A percentile compares a stretch with the other conserved stretches of the same genome.
These are phyloP conservation scores for Druceiella hillmani DNA, from an alignment of 2,888 invertebrate genomes.

Conservation along the genomic window DNA sequence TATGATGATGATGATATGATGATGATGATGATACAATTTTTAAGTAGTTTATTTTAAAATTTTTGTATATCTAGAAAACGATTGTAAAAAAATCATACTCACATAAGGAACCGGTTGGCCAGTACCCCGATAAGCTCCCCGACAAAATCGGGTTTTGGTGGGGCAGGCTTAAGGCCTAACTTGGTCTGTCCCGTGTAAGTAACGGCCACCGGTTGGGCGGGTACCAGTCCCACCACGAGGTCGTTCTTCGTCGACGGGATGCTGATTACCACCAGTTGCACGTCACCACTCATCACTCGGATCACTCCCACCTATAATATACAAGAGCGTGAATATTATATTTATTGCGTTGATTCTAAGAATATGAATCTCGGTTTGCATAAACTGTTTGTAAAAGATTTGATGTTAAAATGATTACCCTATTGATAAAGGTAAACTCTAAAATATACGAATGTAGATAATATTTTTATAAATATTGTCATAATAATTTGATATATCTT, in stretches of 20 bases:
- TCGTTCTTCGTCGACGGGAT: constrained; percentile 80
- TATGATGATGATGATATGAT: too few relatives aligned
- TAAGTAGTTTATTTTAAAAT: too few relatives aligned
- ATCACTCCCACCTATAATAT: constrained; percentile 67
- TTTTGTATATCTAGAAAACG: constrained; percentile 6
- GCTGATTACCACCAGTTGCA: constrained; percentile 84
- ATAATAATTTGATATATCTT: too few relatives aligned
- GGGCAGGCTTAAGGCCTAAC: not conserved
- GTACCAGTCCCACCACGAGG: constrained; percentile 72
- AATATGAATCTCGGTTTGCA: too few relatives aligned
- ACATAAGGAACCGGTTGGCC: constrained; percentile 71
- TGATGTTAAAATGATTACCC: too few relatives aligned
- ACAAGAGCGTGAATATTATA: too few relatives aligned
- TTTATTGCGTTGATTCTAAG: too few relatives aligned
- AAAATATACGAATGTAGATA: too few relatives aligned
- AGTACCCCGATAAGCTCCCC: constrained; percentile 85
- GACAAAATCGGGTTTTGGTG: constrained; percentile 61
- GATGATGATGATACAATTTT: too few relatives aligned
- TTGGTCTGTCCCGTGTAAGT: constrained; percentile 27
- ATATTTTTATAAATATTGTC: too few relatives aligned
- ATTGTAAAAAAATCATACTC: constrained; percentile 37
- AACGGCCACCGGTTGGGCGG: constrained; percentile 25
- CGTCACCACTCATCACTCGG: constrained; percentile 79
- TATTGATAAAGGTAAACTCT: too few relatives aligned
- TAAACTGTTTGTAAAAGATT: too few relatives aligned